Evolutionary conservation across 2,113 vertebrate genomes (phyloP).

Genomic region (Podarcis cretensis): DNA sequence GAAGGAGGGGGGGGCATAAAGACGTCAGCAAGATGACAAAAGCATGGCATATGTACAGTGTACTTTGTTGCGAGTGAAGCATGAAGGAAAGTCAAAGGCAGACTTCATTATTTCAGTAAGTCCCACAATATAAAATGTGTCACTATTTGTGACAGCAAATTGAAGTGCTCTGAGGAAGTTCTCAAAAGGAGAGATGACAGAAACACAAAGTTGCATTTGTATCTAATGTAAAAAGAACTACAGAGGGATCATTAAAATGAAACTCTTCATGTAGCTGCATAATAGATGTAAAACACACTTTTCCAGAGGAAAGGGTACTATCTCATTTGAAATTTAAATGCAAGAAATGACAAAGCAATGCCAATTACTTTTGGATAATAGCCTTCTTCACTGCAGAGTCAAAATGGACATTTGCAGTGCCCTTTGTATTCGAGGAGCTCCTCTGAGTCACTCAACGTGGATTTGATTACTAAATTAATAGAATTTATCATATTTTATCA

Average conservation of each 20-base stretch:
- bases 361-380: conserved; percentile 9
- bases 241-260: neutral
- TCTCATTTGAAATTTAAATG: conserved; percentile 35
- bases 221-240: neutral
- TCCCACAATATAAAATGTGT: neutral
- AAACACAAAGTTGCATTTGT: neutral
- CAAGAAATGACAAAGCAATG: conserved; percentile 15
- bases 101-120: conserved; percentile 16
- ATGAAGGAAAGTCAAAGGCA: conserved; percentile 42
- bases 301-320: neutral
- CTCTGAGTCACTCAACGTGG: conserved; percentile 1
- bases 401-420: neutral
- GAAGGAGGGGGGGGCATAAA: neutral
- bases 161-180: neutral
- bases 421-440: neutral
- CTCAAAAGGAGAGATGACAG: neutral
- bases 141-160: conserved; percentile 11
- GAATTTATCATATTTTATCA: conserved; percentile 16
- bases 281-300: neutral
- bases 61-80: neutral
- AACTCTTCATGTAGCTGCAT: neutral
- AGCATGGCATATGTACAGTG: neutral
- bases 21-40: conserved; percentile 16
- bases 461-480: conserved; percentile 29
- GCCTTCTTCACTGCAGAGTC: neutral